These are phyloP conservation scores for Chiridota heheva DNA, from an alignment of 35 echinoderm and acorn worm species.

Conservation along the genomic window DNA sequence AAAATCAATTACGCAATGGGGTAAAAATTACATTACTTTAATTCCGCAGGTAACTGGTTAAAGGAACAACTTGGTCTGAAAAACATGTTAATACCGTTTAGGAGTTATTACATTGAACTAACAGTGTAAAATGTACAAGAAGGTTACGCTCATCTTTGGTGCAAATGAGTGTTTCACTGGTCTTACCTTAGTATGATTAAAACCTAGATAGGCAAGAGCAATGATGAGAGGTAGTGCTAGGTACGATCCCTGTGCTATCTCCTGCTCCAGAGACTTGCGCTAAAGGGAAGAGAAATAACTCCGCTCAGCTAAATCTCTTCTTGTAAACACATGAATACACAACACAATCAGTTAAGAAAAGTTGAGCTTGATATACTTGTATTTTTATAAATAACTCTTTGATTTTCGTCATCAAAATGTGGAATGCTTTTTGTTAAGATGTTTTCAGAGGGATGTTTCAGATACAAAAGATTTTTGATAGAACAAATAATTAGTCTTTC, in stretches of 20 bases:
- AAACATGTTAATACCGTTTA: background rate
- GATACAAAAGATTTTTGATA: too few species aligned
- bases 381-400: too few species aligned
- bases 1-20: background rate
- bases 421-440: too few species aligned
- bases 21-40: background rate
- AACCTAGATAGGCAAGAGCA: constrained; percentile 61
- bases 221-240: constrained; percentile 82
- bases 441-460: too few species aligned
- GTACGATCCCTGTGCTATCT: constrained; percentile 83
- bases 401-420: too few species aligned
- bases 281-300: constrained; percentile 41
- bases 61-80: background rate
- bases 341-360: too few species aligned
- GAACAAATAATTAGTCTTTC: too few species aligned
- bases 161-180: background rate
- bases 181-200: constrained; percentile 90
- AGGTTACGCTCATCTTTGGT: background rate
- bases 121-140: background rate
- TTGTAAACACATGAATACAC: too few species aligned
- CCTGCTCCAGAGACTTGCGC: constrained; percentile 83
- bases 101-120: background rate
- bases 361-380: too few species aligned
- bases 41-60: background rate
- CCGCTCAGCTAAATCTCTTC: too few species aligned